Percentiles rank a stretch among this genome's conserved stretches.
Evolutionary conservation across 2,113 vertebrate species (phyloP).

Genomic region (Madoqua kirkii): DNA sequence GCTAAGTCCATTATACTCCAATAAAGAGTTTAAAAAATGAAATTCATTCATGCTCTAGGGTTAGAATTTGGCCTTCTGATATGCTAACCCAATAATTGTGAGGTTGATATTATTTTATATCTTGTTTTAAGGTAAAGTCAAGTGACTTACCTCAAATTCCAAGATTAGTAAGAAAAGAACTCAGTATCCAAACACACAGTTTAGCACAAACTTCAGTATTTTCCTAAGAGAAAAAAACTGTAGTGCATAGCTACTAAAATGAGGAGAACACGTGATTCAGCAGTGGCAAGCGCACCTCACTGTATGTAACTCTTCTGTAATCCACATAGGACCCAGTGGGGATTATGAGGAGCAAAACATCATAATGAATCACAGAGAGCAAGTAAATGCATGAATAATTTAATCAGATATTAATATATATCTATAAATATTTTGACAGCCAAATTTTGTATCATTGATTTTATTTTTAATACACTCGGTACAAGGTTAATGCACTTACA

Average conservation of each 20-base stretch:
- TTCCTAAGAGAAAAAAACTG: neutral
- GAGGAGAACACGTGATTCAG: neutral
- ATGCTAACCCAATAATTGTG: neutral
- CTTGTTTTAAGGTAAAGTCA: neutral
- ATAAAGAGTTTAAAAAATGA: neutral
- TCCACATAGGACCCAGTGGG: neutral
- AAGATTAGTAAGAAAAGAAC: neutral
- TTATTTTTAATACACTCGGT: neutral
- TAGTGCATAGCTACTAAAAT: neutral
- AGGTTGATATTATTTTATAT: neutral
- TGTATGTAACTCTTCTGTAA: neutral
- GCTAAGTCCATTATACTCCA: neutral
- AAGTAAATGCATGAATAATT: conserved; percentile 17
- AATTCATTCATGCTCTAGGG: neutral
- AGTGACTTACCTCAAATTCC: neutral
- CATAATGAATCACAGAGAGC: conserved; percentile 1
- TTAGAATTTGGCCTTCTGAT: neutral
- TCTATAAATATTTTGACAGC: neutral
- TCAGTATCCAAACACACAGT: neutral
- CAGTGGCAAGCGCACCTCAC: neutral
- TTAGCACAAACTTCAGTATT: neutral
- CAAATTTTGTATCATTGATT: neutral
- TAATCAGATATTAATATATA: neutral
- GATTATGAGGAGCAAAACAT: neutral
- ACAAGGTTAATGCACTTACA: neutral